Base-by-base conservation (phyloP, 2,113 vertebrate species). In the Menidia beryllina region DNA sequence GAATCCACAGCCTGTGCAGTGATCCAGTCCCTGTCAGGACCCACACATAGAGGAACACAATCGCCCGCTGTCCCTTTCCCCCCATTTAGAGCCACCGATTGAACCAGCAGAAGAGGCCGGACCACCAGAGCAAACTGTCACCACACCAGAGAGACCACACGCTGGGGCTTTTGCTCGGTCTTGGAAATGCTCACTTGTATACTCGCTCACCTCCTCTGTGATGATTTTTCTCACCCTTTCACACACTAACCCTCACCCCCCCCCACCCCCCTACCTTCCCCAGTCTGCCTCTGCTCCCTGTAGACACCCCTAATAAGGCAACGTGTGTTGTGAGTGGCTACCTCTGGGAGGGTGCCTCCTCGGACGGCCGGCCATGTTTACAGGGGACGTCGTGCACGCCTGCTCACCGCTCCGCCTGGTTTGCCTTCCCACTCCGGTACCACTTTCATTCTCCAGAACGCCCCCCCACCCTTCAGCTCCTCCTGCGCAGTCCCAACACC, bases 271-370 rank as follows among this genome's bases (percentile, higher is more conserved):
- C n/a, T n/a, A 57, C 38, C 65, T 27, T 2, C 70, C 64, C 41
- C 5, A 2, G 34, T 51, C 80, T 68, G 70, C 54, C 73, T 71
- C 26, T 20, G 51, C 67, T 83, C 69, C 70, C 77, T 64, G 83
- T 72, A 79, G 87, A 90, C 83, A 49, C 79, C 77, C 90, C 88
- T 92, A 93, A 94, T 93, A 94, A 94, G 93, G 93, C 90, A 92
- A 94, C 84, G 68, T 89, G 86, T 86, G 81, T 79, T 84, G 79
- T 85, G 91, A 94, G 88, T 92, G 92, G 92, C 84, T 89, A 82
- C 78, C 60, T 79, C 10, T 12, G 61, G 66, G 87, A 68, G 86
- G 82, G 86, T 82, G 86, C 81, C 62, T 75, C 55, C 30, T 81
- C 73, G 70, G 68, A 17, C 1, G 67, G 49, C 21, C 41, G 41